Evolutionary conservation across 2,113 vertebrate genomes (phyloP).

Genomic region (Myiagra hebetior): DNA sequence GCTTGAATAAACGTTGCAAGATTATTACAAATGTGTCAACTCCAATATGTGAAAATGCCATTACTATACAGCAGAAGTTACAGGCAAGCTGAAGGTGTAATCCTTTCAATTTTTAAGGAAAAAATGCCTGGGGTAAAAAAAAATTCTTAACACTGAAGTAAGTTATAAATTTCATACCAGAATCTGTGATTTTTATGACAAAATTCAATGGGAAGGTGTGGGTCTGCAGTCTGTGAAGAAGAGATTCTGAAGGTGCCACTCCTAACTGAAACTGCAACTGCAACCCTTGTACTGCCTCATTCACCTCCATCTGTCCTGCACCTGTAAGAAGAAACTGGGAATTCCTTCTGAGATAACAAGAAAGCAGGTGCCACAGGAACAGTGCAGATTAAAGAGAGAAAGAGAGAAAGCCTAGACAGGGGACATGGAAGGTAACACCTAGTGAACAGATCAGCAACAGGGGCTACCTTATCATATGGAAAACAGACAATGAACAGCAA

Average conservation of each 20-base stretch:
- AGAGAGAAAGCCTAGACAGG: neutral
- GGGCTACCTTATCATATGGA: neutral
- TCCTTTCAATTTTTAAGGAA: neutral
- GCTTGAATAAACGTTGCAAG: neutral
- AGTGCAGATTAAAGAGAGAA: neutral
- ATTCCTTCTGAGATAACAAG: neutral
- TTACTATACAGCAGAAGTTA: neutral
- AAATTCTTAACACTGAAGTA: neutral
- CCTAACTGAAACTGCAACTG: neutral
- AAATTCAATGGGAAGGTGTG: neutral
- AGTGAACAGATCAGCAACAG: neutral
- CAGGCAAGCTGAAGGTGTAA: neutral
- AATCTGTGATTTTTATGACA: neutral
- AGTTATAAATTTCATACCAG: neutral
- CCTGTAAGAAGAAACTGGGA: neutral
- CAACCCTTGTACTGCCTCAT: neutral
- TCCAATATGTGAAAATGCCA: neutral
- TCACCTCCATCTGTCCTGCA: neutral
- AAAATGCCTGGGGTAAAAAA: neutral
- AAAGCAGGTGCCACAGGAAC: neutral
- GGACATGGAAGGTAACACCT: accelerated
- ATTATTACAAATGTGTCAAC: neutral
- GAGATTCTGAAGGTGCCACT: neutral
- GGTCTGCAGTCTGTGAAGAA: neutral
- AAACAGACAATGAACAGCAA: neutral